These are phyloP conservation scores for Phoxinus phoxinus DNA, from an alignment of 2,113 vertebrate genomes.

Conservation along the genomic window DNA sequence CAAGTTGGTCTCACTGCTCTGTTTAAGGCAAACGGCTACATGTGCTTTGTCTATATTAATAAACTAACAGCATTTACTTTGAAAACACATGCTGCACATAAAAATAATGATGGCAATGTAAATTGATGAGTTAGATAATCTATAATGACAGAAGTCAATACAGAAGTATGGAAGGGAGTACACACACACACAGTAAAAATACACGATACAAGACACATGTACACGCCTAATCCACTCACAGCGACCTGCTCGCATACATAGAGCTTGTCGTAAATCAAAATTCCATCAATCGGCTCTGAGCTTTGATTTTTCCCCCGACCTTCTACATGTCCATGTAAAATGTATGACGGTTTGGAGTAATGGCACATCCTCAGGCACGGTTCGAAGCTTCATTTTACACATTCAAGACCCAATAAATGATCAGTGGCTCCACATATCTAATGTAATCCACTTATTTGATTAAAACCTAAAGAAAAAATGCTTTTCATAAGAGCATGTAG, in stretches of 20 bases:
- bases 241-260: conserved; percentile 56
- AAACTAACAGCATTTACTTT: not conserved
- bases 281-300: conserved; percentile 69
- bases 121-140: conserved; percentile 70
- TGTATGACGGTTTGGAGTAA: conserved; percentile 17
- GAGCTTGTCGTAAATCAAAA: conserved; percentile 70
- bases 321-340: conserved; percentile 55
- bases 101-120: conserved; percentile 33
- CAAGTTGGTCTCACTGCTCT: not conserved
- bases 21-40: not conserved
- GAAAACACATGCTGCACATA: conserved; percentile 5
- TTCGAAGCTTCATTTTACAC: conserved; percentile 13
- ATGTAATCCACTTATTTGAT: conserved; percentile 67
- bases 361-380: conserved; percentile 35
- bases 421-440: conserved; percentile 59
- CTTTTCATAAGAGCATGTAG: conserved; percentile 45
- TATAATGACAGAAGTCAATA: conserved; percentile 71
- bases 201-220: not conserved
- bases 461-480: conserved; percentile 61
- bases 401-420: conserved; percentile 18
- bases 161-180: not conserved
- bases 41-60: conserved; percentile 17
- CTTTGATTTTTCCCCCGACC: conserved; percentile 69
- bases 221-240: conserved; percentile 36
- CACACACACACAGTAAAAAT: not conserved